These are phyloP conservation scores for Microhierax caerulescens DNA, from an alignment of 2,797 vertebrate genomes.

Conservation along the genomic window DNA sequence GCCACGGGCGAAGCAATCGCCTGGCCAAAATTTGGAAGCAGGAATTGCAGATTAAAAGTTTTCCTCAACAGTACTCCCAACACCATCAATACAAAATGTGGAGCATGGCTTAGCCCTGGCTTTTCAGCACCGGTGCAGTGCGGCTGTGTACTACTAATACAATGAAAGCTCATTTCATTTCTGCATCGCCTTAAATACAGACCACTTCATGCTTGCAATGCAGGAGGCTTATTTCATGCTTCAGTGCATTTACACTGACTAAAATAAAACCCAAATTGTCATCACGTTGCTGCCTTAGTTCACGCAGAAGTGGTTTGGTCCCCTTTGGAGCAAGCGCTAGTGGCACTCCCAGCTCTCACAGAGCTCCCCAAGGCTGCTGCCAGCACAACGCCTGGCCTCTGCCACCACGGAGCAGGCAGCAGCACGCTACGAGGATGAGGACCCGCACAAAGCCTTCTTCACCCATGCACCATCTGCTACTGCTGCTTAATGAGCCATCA, in stretches of 20 bases:
- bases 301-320: neutral
- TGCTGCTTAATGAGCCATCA: neutral
- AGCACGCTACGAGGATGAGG: neutral
- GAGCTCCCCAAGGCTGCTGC: neutral
- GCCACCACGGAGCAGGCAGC: neutral
- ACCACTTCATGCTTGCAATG: neutral
- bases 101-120: neutral
- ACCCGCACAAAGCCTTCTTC: neutral
- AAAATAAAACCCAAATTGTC: neutral
- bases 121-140: neutral
- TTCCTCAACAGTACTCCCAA: neutral
- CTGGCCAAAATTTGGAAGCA: neutral
- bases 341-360: neutral
- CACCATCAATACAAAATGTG: rapidly evolving
- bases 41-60: neutral
- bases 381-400: rapidly evolving
- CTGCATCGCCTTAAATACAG: neutral
- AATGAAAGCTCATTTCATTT: neutral
- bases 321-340: neutral
- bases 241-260: neutral
- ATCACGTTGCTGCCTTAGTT: neutral
- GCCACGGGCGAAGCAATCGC: rapidly evolving
- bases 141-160: neutral
- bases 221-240: neutral
- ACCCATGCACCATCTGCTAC: neutral